A percentile compares a stretch with the other conserved stretches of the same genome.
Conservation (phyloP, 2,888 invertebrate genomes). For the Drosophila neoperkinsi region DNA sequence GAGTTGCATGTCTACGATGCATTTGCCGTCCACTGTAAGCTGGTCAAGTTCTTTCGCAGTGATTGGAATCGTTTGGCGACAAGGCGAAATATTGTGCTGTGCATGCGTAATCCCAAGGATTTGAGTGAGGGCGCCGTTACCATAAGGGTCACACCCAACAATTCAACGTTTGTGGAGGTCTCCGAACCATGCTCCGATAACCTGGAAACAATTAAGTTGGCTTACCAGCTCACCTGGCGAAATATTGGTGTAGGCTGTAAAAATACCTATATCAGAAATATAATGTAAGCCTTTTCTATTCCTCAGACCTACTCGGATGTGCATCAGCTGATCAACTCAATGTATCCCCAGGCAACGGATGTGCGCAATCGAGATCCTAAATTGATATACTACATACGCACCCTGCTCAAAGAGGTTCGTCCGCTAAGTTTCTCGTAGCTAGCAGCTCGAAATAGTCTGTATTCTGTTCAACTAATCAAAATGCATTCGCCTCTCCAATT, state of each 20-base stretch:
- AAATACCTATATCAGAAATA: background rate
- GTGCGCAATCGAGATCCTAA: constrained; percentile 68
- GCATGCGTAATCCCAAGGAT: constrained; percentile 63
- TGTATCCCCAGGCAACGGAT: constrained; percentile 69
- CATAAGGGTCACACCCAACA: constrained; percentile 78
- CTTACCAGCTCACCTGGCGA: constrained; percentile 76
- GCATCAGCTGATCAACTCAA: constrained; percentile 76
- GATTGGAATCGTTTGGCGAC: constrained; percentile 82
- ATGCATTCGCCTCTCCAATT: constrained; percentile 52
- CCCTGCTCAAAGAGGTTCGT: constrained; percentile 70
- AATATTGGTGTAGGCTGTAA: constrained; percentile 75
- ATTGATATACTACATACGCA: constrained; percentile 71
- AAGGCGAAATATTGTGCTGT: constrained; percentile 74
- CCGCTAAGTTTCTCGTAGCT: constrained; percentile 80
- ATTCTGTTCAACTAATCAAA: constrained; percentile 19
- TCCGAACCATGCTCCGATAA: constrained; percentile 74
- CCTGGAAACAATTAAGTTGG: constrained; percentile 59
- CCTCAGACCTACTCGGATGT: constrained; percentile 76
- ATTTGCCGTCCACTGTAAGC: constrained; percentile 71
- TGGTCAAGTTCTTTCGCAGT: constrained; percentile 70
- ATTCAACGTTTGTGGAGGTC: constrained; percentile 78
- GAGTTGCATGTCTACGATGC: constrained; percentile 81
- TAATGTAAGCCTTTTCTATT: too few relatives aligned
- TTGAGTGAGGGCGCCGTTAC: constrained; percentile 54
- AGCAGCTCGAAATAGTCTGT: constrained; percentile 13